phyloP scores from a whole-genome alignment of 2,113 vertebrate species.

The Trichechus manatus region DNA sequence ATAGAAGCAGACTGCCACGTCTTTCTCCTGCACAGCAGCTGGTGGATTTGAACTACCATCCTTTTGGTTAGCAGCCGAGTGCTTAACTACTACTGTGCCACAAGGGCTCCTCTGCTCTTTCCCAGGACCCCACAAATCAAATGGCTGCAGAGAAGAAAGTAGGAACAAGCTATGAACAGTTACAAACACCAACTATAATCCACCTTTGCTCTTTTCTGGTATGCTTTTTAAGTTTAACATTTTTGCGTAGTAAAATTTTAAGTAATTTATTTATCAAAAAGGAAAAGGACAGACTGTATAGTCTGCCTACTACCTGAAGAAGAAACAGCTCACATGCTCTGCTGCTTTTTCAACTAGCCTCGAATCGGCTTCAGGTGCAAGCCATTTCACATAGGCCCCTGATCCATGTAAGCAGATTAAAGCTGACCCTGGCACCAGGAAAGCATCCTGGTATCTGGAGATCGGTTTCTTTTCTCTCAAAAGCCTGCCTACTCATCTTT shows the following conservation, averaged over 20 bases:
- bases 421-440: background rate
- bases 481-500: slow-evolving; percentile 39
- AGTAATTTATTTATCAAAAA: slow-evolving; percentile 20
- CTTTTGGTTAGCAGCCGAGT: background rate
- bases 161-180: background rate
- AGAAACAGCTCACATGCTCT: background rate
- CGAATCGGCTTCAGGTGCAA: background rate
- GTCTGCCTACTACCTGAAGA: background rate
- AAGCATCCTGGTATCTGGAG: background rate
- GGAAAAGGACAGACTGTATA: background rate
- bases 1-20: background rate
- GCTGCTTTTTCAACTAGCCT: background rate
- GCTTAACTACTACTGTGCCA: too few species aligned
- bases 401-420: background rate
- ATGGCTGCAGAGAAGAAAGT: background rate
- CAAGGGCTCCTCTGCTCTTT: background rate
- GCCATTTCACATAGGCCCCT: background rate
- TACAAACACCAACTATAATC: background rate
- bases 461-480: background rate
- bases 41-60: background rate
- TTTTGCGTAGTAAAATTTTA: slow-evolving; percentile 42
- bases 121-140: background rate
- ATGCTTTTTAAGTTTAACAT: background rate
- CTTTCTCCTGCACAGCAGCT: background rate
- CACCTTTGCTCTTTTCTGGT: background rate